Evolutionary conservation across 2,113 vertebrate species (phyloP).

Genomic region (Bolborhynchus lineola): DNA sequence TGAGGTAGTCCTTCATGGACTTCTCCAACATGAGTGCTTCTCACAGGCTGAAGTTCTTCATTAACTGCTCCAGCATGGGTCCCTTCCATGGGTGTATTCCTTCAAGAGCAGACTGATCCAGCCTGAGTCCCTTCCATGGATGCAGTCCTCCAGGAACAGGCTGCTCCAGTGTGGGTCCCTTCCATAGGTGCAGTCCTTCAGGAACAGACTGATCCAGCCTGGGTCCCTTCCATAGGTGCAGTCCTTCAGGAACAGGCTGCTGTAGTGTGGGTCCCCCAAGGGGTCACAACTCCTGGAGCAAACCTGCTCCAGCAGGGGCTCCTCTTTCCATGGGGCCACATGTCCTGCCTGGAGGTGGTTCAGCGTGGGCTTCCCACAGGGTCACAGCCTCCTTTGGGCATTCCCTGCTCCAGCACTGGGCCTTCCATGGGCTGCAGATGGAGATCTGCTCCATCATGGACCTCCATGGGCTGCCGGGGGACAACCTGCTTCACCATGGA

Average conservation of each 20-base stretch:
- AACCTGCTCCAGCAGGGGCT: neutral
- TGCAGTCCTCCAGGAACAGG: too few relatives aligned
- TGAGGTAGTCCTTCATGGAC: neutral
- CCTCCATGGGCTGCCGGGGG: neutral
- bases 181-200: neutral
- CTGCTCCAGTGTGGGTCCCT: too few relatives aligned
- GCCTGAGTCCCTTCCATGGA: neutral
- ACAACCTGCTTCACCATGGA: neutral
- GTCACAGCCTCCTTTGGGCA: neutral
- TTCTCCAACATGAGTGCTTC: neutral
- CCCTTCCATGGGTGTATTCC: too few relatives aligned
- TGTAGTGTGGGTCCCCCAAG: too few relatives aligned
- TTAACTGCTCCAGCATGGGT: neutral
- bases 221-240: neutral
- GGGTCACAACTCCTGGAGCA: neutral
- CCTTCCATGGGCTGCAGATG: neutral
- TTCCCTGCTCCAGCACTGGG: neutral
- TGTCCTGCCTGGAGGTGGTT: neutral
- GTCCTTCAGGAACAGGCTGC: neutral
- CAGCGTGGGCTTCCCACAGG: neutral
- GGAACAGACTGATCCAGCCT: neutral
- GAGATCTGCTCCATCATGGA: neutral
- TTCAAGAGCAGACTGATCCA: neutral
- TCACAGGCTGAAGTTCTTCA: neutral
- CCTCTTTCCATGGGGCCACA: neutral